Evolutionary conservation across 2,797 vertebrate genomes (phyloP).

Genomic region (Carcharodon carcharias): DNA sequence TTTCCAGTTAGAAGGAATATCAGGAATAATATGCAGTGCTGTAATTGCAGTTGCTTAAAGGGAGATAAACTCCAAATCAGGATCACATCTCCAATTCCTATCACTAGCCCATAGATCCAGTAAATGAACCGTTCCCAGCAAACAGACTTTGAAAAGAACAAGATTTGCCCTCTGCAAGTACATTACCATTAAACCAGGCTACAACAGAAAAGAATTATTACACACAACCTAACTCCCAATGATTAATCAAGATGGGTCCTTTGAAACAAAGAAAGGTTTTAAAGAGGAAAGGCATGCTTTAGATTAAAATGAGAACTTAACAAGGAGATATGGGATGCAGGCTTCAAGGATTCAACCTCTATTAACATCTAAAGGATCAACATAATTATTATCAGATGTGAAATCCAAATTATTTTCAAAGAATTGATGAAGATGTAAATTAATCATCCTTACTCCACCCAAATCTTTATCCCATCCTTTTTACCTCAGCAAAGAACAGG

Average conservation of each 20-base stretch:
- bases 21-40: not conserved
- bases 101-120: slow-evolving; percentile 11
- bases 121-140: not conserved
- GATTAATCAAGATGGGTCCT: slow-evolving; percentile 27
- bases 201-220: slow-evolving; percentile 22
- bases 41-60: not conserved
- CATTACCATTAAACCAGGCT: slow-evolving; percentile 14
- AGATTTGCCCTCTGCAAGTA: slow-evolving; percentile 29
- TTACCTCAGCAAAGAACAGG: not conserved
- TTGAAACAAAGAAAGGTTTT: slow-evolving; percentile 18
- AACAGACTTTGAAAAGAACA: slow-evolving; percentile 17
- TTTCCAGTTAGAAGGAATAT: not conserved
- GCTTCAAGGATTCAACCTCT: slow-evolving; percentile 28
- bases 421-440: not conserved
- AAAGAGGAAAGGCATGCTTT: slow-evolving; percentile 26
- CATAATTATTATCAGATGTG: slow-evolving; percentile 32
- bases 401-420: slow-evolving; percentile 26
- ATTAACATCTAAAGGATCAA: slow-evolving; percentile 12
- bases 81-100: not conserved
- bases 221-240: slow-evolving; percentile 6
- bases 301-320: slow-evolving; percentile 33
- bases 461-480: not conserved
- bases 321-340: slow-evolving; percentile 27
- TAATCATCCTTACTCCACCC: slow-evolving; percentile 31
- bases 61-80: not conserved